Base-by-base conservation (phyloP, 2,888 invertebrate species). In the Sinhomidia bicolor region DNA sequence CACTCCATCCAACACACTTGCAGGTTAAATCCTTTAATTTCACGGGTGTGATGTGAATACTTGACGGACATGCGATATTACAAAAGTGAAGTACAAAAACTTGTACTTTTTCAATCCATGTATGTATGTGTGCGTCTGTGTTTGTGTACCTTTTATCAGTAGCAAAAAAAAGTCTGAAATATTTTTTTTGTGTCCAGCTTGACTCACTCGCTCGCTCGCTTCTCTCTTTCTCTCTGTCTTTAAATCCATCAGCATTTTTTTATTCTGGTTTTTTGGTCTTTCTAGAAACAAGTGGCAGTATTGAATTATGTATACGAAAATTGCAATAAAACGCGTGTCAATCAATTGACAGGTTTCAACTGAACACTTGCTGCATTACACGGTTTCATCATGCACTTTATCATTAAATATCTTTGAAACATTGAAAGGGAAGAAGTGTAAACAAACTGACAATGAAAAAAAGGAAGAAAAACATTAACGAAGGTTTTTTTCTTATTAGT, bases 1-100 rank as follows among this genome's bases (percentile, higher is more conserved):
- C 65, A 41, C 10, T 32, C 74, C 41, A 3, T 29, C 44, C 57
- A 62, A 57, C 17, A 29, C 71, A 41, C 23, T 44, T 12, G 62
- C 44, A 44, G 81, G 29, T 51, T 47, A 84, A 84, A 85, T 65
- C 68, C 79, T 85, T 68, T 85, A 78, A 85, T 79, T 85, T 85
- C 41, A 7, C 29, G 14, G n/a, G 6, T 41, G 41, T 74, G 23
- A 81, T 26, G 23, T 29, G 47, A 81, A 78, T 51, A 32, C 12
- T 1, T 9, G 26, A n/a, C 32, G 68, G 3, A 32, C n/a, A n/a
- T 20, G 20, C 7, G 17, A 26, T 65, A 7, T n/a, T 65, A 65
- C 65, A 7, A n/a, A n/a, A n/a, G 1, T 57, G 23, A 36, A 36
- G 36, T 36, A 36, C 7, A 36, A 36, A 36, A 36, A 7, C 36